Evolutionary conservation across 2,113 vertebrate species (phyloP), one percentile per base, ranked within the genome.

Genomic region (Marmota flaviventris): DNA sequence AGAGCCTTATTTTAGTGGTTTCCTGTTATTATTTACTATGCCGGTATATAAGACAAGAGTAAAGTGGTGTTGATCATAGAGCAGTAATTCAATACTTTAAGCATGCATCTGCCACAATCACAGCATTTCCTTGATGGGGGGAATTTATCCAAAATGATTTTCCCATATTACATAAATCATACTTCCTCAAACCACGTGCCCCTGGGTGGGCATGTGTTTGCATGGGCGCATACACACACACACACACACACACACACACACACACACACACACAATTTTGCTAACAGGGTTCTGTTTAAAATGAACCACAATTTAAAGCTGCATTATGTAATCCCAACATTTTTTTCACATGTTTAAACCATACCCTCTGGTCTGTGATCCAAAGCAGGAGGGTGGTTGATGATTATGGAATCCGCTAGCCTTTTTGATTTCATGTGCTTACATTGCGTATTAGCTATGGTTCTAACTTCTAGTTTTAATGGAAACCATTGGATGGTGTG

Each of bases 361-460:
- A 82, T 88, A 94, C 53, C 86, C 42, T 96, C 96, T 96, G 65
- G 67, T 96, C 91, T 98, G 94, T 89, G 93, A 97, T 95, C 96
- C 94, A 93, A 96, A 84, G 77, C 87, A 96, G 42, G 45, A 97
- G 24, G 24, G 27, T 58, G 9, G 16, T 0, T 89, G 81, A 39
- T 96, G 95, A 88, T 39, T 81, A 85, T 96, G 97, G 95, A 98
- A 97, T 88, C 87, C 86, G 89, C 97, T 97, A 98, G 95, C 61
- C 87, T 93, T 89, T 95, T 75, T 95, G 61, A 95, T 96, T 94
- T 63, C 45, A 61, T 70, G 81, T 94, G 96, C 93, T 96, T 91
- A 95, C 95, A 95, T 89, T 92, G n/a, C 92, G 88, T 53, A 96
- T 89, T 39, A n/a, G 79, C 56, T 83, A 56, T n/a, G 96, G 82